These are phyloP conservation scores for Mastigias papua DNA, from an alignment of 30 jellyfish, hydroid and myxozoan genomes.

Conservation along the genomic window DNA sequence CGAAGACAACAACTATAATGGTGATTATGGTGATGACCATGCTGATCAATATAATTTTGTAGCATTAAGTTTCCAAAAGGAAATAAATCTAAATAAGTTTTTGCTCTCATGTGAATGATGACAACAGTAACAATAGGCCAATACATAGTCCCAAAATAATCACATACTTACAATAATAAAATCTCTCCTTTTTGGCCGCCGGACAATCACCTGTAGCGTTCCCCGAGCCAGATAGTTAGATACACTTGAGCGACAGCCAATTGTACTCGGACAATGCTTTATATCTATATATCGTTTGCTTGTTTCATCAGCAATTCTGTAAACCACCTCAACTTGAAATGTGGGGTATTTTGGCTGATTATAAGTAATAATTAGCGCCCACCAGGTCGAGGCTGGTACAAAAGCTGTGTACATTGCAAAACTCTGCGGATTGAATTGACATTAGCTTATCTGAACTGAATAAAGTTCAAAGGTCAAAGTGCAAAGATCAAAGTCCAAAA, in stretches of 20 bases:
- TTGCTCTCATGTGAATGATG: neutral
- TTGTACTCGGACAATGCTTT: constrained; percentile 63
- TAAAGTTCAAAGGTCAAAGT: too few species aligned
- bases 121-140: neutral
- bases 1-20: too few species aligned
- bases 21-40: too few species aligned
- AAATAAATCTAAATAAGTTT: neutral
- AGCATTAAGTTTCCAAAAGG: too few species aligned
- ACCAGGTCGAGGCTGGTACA: constrained; percentile 18
- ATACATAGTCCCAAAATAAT: neutral
- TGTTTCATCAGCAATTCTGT: neutral
- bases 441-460: neutral
- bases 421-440: neutral
- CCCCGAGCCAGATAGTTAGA: constrained; percentile 24
- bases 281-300: constrained; percentile 7
- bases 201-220: constrained; percentile 7
- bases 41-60: too few species aligned
- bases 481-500: too few species aligned
- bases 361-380: constrained; percentile 47
- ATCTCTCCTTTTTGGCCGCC: constrained; percentile 42
- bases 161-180: constrained; percentile 45
- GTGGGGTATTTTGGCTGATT: constrained; percentile 69
- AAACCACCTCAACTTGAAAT: constrained; percentile 25
- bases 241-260: constrained; percentile 73
- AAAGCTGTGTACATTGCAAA: neutral